Evolutionary conservation across 1,140 invertebrate genomes (phyloP), one percentile per base, ranked within the genome.

Genomic region (Drosophila rufa): DNA sequence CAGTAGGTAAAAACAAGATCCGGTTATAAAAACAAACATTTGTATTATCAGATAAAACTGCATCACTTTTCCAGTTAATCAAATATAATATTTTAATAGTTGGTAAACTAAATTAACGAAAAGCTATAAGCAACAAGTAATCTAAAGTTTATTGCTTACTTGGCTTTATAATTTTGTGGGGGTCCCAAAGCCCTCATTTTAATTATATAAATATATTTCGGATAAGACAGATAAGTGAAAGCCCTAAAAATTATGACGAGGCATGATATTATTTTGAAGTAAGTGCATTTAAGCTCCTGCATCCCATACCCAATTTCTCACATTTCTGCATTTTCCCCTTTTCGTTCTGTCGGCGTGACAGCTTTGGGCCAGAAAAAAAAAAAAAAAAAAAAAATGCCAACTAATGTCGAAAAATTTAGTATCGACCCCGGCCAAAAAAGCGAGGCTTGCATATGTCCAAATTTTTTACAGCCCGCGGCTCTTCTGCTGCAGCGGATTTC

Each of bases 401-500:
- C 80, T 81, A 84, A 87, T 87, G 84, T 90, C 67, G 85, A 90
- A 85, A 76, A 89, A 85, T 71, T 38, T 65, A 57, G 69, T 79
- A 74, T 59, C 73, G 62, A 80, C 57, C 61, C 71, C 76, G 81
- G 66, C 74, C 58, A 56, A 68, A 65, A 48, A 48, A 40, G 9
- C 40, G 9, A 45, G 42, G 4, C 43, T 79, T 69, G 80, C 84
- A 87, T 75, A 87, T 87, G 85, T 80, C 62, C 60, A 71, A 56
- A 78, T 69, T 78, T 59, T 69, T 69, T 22, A 15, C 7, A 62
- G 74, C 84, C 74, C 12, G 22, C 8, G 85, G 84, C 78, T 55
- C 80, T 89, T 89, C 84, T 87, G 81, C 77, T 90, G 85, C 85
- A 55, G 65, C 59, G 66, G 46, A 86, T 87, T 87, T 78, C 80